Base-by-base conservation (phyloP, 1,140 invertebrate genomes). In the Apolygus lucorum region DNA sequence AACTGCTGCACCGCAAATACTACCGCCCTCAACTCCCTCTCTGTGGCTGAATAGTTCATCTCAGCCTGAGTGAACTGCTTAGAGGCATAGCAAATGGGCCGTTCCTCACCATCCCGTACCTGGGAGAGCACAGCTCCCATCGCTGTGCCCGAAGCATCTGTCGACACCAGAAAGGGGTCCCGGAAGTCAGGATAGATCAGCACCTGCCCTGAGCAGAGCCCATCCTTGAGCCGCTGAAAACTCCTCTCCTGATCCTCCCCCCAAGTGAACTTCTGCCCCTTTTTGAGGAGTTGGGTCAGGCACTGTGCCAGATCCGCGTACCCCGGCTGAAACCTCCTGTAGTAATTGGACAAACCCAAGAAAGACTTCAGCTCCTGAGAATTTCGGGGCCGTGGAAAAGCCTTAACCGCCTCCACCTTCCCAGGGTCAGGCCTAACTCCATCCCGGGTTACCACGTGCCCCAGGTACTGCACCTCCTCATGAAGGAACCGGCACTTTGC, bases 1-100 rank as follows among this genome's bases (percentile, higher is more conserved):
- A 82, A 82, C 63, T 79, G 75, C 72, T 79, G 77, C 1, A 78
- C 73, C 11, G 77, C 77, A 77, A 78, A 82, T 0, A 85, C 75
- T 13, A 85, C 78, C 1, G 81, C 82, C 24, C 85, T 71, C 59
- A 82, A 74, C 78, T 86, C 82, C 72, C 80, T 79, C 76, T 81
- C 78, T 42, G 76, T 74, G n/a, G n/a, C n/a, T n/a, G n/a, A n/a
- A n/a, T n/a, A n/a, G n/a, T n/a, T n/a, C n/a, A n/a, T n/a, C n/a
- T 78, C 77, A 1, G 71, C 72, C 59, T 74, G 72, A 27, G 72
- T 77, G n/a, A 77, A 67, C 1, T 74, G 74, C 42, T n/a, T 11
- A n/a, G 11, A 49, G 11, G 11, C 42, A n/a, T n/a, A n/a, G n/a
- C n/a, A n/a, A n/a, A n/a, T n/a, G n/a, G n/a, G n/a, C n/a, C n/a